Base-by-base conservation (phyloP, 2,113 vertebrate species). In the Pteruthius melanotis region DNA sequence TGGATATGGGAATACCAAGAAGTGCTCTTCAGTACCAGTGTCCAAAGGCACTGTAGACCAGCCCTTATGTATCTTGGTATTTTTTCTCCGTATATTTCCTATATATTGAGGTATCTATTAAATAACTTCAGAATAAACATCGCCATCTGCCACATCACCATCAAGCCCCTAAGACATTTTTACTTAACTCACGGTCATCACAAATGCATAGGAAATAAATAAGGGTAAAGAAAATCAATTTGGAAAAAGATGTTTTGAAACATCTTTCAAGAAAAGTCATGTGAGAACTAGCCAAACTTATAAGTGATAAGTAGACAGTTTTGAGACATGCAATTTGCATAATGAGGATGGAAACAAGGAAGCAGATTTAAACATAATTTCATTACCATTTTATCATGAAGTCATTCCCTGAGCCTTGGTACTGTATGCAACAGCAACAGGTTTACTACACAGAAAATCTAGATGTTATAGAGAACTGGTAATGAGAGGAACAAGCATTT, bases 251-350 rank as follows among this genome's bases (percentile, higher is more conserved):
- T 69, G 49, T 90, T 91, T 80, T 78, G 95, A 93, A 97, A 87
- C 27, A 71, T 60, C 27, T 79, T 89, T 91, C 39, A 82, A 61
- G 54, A 83, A 89, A 91, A 93, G 77, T 83, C 56, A n/a, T 85
- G 60, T 88, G 80, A 95, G 24, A 70, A 87, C 50, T 69, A 95
- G 65, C 50, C 79, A 94, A 96, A 92, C 20, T 76, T 89, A 20
- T 71, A 95, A 89, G 54, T 87, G 85, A 93, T 64, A 97, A 79
- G 44, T 44, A 90, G 86, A 89, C 68, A 92, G 71, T 90, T 91
- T 70, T 77, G 54, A 93, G 82, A 90, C 72, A 77, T n/a, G 28
- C 5, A 28, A 83, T 94, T 95, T 91, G 68, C 79, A 82, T 90
- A 93, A 91, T 74, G 60, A 71, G 10, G 28, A 87, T 87, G 45